phyloP scores from a whole-genome alignment of 2,113 vertebrate genomes.

The Albula glossodonta region DNA sequence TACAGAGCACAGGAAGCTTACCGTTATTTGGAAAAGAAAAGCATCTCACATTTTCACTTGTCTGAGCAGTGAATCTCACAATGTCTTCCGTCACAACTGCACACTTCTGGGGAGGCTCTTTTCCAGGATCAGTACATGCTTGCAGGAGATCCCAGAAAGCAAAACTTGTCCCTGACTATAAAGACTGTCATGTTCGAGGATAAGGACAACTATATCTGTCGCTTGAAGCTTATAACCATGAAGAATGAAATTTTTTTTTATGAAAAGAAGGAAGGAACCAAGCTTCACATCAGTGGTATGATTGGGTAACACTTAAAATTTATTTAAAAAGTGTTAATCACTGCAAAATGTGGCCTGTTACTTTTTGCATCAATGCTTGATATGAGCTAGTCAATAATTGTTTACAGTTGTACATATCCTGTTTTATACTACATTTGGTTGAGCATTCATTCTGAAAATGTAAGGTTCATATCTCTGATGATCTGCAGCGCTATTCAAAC shows the following conservation, averaged over 20 bases:
- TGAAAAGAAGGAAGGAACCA: rapidly evolving
- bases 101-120: not conserved
- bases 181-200: not conserved
- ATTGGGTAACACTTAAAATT: too few relatives aligned
- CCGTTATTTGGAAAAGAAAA: not conserved
- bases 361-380: too few relatives aligned
- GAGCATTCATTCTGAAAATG: too few relatives aligned
- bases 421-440: too few relatives aligned
- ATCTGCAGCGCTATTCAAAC: too few relatives aligned
- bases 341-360: too few relatives aligned
- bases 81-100: not conserved
- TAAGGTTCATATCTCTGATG: too few relatives aligned
- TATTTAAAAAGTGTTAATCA: too few relatives aligned
- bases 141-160: not conserved
- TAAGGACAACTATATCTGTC: not conserved
- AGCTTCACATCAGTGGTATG: not conserved
- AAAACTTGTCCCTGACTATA: not conserved
- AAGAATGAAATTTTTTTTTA: not conserved
- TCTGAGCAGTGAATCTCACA: not conserved
- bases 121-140: not conserved
- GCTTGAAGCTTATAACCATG: not conserved
- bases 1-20: not conserved
- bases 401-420: too few relatives aligned
- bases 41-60: not conserved
- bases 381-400: too few relatives aligned